Conservation (phyloP, 2,888 invertebrate species). For the Chrysodeixis includens region DNA sequence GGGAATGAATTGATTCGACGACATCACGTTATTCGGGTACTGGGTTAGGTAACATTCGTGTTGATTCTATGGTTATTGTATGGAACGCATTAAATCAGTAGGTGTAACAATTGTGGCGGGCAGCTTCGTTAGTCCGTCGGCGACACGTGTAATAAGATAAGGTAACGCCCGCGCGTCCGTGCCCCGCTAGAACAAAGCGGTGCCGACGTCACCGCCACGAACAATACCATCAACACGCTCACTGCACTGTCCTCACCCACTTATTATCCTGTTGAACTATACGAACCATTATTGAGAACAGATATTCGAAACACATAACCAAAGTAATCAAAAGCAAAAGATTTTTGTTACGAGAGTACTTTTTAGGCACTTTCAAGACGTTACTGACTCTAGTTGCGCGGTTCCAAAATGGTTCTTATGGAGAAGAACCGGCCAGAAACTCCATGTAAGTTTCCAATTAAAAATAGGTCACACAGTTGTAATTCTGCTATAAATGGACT, state of each 20-base stretch:
- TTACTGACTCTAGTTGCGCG: no score
- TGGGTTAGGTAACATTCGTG: conserved; percentile 56
- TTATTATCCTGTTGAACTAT: conserved; percentile 64
- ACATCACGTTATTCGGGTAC: conserved; percentile 55
- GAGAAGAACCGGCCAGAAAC: no score
- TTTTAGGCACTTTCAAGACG: no score
- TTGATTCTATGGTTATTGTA: conserved; percentile 67
- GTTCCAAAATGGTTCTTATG: no score
- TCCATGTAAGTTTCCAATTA: not conserved
- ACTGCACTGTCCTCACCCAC: conserved; percentile 65
- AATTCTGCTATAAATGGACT: not conserved
- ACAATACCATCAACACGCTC: conserved; percentile 74
- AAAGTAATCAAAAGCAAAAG: no score
- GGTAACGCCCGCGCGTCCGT: conserved; percentile 72
- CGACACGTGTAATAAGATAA: conserved; percentile 85
- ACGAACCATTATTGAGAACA: conserved; percentile 33
- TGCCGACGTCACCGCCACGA: conserved; percentile 73
- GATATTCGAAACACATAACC: conserved; percentile 9
- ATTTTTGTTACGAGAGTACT: no score
- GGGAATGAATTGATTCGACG: conserved; percentile 65
- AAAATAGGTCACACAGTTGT: not conserved
- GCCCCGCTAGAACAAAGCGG: conserved; percentile 82
- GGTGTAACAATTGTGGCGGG: conserved; percentile 77
- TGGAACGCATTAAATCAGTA: conserved; percentile 76
- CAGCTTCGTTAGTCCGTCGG: conserved; percentile 78